Percentiles rank a stretch among this genome's conserved stretches.
phyloP scores from a whole-genome alignment of 1,140 invertebrate species.

The Drosophila kanapiae region DNA sequence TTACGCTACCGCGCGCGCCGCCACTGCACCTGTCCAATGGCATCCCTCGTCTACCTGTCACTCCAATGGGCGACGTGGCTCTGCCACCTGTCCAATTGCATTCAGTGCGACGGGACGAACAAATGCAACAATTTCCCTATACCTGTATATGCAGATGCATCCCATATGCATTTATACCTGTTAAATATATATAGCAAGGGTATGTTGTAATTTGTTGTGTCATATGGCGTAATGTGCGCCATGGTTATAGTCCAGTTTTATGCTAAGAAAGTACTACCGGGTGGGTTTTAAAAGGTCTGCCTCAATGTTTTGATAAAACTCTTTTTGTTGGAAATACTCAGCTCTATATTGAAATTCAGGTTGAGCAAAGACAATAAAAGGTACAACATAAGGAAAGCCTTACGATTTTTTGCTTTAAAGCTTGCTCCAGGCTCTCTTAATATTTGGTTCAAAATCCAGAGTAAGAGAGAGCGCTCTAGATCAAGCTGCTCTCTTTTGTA shows the following conservation, averaged over 20 bases:
- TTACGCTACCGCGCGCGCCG: conserved; percentile 28
- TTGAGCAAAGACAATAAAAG: too few relatives aligned
- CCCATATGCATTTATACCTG: conserved; percentile 15
- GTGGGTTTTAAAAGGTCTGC: too few relatives aligned
- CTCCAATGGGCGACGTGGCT: conserved; percentile 31
- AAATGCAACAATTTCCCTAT: conserved; percentile 71
- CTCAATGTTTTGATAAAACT: too few relatives aligned
- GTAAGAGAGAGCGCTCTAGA: too few relatives aligned
- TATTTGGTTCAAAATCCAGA: too few relatives aligned
- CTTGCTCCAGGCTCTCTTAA: too few relatives aligned
- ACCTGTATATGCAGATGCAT: conserved; percentile 35
- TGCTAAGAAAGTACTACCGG: background rate
- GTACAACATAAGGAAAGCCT: too few relatives aligned
- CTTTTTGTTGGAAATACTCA: too few relatives aligned
- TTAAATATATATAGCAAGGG: background rate
- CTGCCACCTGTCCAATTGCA: conserved; percentile 72
- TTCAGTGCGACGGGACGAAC: conserved; percentile 49
- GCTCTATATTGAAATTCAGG: too few relatives aligned
- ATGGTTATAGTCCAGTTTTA: background rate
- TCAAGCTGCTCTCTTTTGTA: too few relatives aligned
- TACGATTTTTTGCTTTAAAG: too few relatives aligned
- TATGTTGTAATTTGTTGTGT: background rate
- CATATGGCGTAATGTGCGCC: background rate
- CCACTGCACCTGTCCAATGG: conserved; percentile 58
- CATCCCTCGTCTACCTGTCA: conserved; percentile 45